Conservation (phyloP, 2,797 vertebrate genomes). For the Tokudaia muenninki region DNA sequence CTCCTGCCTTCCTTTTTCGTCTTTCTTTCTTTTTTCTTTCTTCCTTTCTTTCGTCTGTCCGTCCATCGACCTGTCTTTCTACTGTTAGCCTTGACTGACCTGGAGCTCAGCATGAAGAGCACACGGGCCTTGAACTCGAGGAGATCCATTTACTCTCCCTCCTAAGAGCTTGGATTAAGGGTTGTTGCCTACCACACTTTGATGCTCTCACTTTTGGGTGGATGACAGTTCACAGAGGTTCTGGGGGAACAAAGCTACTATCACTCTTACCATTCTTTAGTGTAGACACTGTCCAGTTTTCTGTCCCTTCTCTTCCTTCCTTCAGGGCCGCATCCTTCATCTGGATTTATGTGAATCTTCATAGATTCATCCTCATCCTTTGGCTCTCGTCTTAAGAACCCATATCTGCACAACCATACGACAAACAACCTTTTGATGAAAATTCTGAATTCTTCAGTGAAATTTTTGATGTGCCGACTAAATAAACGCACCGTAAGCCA, state of each 20-base stretch:
- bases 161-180: neutral
- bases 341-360: neutral
- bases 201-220: neutral
- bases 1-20: neutral
- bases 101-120: neutral
- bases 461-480: neutral
- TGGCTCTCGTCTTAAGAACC: neutral
- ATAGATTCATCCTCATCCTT: neutral
- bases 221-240: neutral
- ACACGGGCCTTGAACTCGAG: neutral
- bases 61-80: too few species aligned
- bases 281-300: neutral
- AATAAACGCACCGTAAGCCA: neutral
- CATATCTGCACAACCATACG: neutral
- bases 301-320: neutral
- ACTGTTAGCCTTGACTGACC: neutral
- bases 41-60: rapidly evolving
- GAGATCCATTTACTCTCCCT: too few species aligned
- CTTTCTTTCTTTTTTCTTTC: rapidly evolving
- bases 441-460: conserved; percentile 1
- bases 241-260: neutral
- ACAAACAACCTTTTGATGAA: neutral
- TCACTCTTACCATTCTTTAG: neutral
- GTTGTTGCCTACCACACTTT: neutral
- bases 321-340: neutral